A percentile compares a stretch with the other conserved stretches of the same genome.
Evolutionary conservation across 2,797 vertebrate species (phyloP).

Genomic region (Graptemys geographica): DNA sequence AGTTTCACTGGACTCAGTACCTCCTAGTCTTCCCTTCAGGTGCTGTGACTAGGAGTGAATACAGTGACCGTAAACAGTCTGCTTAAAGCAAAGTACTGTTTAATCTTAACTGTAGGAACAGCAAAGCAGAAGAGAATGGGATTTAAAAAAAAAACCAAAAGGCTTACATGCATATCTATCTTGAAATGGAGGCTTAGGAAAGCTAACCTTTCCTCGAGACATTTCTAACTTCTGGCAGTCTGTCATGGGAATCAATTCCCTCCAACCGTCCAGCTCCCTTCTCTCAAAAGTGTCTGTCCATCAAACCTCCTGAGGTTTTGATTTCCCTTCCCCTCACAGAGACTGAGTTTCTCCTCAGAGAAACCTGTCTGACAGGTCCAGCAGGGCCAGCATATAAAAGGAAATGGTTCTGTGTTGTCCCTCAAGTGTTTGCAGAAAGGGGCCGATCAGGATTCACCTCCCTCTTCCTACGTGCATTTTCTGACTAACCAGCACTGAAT

Average conservation of each 20-base stretch:
- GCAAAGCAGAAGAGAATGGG: neutral
- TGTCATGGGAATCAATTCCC: neutral
- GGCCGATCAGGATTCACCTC: neutral
- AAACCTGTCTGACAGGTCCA: neutral
- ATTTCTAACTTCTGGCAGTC: neutral
- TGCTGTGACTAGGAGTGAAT: neutral
- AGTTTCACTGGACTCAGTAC: neutral
- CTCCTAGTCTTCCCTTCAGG: neutral
- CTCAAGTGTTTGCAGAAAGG: neutral
- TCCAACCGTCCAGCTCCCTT: neutral
- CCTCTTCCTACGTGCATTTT: neutral
- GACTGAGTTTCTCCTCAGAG: neutral
- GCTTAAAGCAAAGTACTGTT: neutral
- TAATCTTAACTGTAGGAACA: neutral
- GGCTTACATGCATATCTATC: neutral
- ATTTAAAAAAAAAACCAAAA: neutral
- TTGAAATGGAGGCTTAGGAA: neutral
- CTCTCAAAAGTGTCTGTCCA: neutral
- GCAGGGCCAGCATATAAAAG: neutral
- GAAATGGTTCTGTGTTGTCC: neutral
- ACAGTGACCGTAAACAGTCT: neutral
- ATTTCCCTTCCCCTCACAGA: neutral
- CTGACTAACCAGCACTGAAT: neutral
- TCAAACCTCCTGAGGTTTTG: neutral
- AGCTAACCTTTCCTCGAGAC: neutral